Percentiles rank a stretch among this genome's conserved stretches.
phyloP scores from a whole-genome alignment of 2,113 vertebrate genomes.

The Laterallus jamaicensis region DNA sequence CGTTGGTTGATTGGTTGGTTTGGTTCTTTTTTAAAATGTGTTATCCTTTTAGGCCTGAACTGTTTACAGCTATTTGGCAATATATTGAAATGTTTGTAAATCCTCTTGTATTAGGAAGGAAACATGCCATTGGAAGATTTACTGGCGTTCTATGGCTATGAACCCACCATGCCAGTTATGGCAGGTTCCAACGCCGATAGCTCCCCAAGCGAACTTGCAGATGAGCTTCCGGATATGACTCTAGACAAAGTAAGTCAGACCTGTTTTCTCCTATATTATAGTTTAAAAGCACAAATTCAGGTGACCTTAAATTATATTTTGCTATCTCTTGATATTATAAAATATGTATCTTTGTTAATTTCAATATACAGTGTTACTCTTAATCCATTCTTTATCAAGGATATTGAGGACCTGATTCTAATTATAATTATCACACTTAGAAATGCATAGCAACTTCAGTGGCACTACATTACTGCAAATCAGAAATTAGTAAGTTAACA shows the following conservation, averaged over 20 bases:
- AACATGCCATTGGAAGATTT: constrained; percentile 97
- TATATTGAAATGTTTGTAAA: neutral
- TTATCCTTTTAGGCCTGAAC: neutral
- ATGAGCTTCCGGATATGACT: constrained; percentile 98
- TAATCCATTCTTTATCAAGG: neutral
- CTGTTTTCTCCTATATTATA: fast-evolving
- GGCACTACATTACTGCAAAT: neutral
- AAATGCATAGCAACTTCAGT: neutral
- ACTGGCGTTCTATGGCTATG: constrained; percentile 95
- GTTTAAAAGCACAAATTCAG: neutral
- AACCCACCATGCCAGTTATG: constrained; percentile 81
- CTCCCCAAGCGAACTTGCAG: constrained; percentile 94
- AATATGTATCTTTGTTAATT: neutral
- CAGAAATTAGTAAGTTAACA: neutral
- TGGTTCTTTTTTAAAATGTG: neutral
- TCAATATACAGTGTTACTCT: neutral
- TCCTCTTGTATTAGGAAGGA: constrained; percentile 83
- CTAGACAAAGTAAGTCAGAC: constrained; percentile 89
- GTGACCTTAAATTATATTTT: neutral
- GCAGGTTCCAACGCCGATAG: constrained; percentile 90
- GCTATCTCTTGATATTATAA: neutral
- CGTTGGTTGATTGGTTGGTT: neutral
- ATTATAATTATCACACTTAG: neutral
- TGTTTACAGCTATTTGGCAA: neutral
- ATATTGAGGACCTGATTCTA: neutral